These are phyloP conservation scores for Ladona fulva DNA, from an alignment of 1,140 invertebrate species.

Conservation along the genomic window DNA sequence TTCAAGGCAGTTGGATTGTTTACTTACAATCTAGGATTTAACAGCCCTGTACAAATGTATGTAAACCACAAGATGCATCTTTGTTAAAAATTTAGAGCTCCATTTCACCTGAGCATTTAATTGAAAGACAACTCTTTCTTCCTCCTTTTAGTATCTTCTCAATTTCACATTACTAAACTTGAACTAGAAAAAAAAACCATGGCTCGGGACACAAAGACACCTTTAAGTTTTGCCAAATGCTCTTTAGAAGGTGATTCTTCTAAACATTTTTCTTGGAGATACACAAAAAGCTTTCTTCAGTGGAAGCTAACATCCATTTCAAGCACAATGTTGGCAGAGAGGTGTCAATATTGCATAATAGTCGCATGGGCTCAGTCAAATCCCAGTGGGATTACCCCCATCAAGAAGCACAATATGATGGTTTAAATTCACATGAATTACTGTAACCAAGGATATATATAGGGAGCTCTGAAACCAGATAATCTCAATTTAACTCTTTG, in stretches of 20 bases:
- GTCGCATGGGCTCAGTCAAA: not conserved
- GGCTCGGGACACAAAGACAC: constrained; percentile 6
- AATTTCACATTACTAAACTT: not conserved
- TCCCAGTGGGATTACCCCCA: not conserved
- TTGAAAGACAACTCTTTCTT: not conserved
- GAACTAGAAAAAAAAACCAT: constrained; percentile 1
- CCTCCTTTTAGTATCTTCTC: not conserved
- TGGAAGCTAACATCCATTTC: not conserved
- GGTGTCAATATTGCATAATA: not conserved
- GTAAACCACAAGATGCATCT: too few relatives aligned
- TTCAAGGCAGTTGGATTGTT: too few relatives aligned
- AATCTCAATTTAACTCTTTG: too few relatives aligned
- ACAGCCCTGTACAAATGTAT: too few relatives aligned
- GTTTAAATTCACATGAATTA: not conserved
- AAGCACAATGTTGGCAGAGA: not conserved
- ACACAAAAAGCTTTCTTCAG: not conserved
- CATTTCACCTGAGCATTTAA: not conserved
- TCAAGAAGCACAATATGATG: not conserved
- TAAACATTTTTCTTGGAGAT: not conserved
- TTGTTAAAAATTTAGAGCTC: not conserved
- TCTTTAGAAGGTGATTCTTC: not conserved
- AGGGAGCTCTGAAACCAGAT: not conserved
- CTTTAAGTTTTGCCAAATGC: not conserved
- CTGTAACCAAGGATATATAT: not conserved
- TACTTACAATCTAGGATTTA: too few relatives aligned